Evolutionary conservation across 2,888 invertebrate genomes (phyloP).

Genomic region (Sussaba pulchella): DNA sequence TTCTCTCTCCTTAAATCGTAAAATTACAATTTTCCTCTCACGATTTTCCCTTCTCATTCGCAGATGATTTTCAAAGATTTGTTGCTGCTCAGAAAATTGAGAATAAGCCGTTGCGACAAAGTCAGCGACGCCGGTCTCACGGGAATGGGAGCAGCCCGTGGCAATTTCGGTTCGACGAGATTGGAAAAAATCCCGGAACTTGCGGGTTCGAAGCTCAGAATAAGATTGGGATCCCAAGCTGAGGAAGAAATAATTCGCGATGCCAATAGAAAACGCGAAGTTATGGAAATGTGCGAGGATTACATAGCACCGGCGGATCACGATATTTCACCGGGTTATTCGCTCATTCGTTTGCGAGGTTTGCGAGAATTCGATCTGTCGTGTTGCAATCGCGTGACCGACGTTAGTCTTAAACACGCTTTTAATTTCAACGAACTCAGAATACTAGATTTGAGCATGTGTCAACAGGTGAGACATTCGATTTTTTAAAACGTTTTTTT

Average conservation of each 20-base stretch:
- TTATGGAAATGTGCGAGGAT: constrained; percentile 88
- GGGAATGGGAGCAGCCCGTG: constrained; percentile 86
- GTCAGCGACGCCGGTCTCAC: constrained; percentile 90
- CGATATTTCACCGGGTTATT: constrained; percentile 70
- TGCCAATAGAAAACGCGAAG: constrained; percentile 88
- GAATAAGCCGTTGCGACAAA: constrained; percentile 88
- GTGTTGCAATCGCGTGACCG: constrained; percentile 90
- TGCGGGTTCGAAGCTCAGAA: constrained; percentile 78
- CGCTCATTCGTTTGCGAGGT: constrained; percentile 80
- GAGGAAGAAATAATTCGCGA: constrained; percentile 90
- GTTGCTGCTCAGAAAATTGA: constrained; percentile 86
- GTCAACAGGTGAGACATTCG: constrained; percentile 85
- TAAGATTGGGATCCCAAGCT: constrained; percentile 88
- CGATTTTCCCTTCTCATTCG: no score
- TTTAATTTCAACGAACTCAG: constrained; percentile 88
- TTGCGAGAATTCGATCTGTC: constrained; percentile 88
- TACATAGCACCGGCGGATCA: constrained; percentile 73
- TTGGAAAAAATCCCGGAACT: constrained; percentile 52
- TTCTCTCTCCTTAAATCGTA: background rate
- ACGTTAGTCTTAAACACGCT: constrained; percentile 89
- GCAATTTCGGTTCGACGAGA: constrained; percentile 52
- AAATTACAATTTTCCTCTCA: constrained; percentile 60
- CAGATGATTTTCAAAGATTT: constrained; percentile 89
- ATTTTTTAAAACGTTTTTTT: no score
- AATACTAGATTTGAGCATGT: constrained; percentile 88